Evolutionary conservation across 2,888 invertebrate genomes (phyloP), one percentile per base, ranked within the genome.

Genomic region (Pharmacophagus antenor): DNA sequence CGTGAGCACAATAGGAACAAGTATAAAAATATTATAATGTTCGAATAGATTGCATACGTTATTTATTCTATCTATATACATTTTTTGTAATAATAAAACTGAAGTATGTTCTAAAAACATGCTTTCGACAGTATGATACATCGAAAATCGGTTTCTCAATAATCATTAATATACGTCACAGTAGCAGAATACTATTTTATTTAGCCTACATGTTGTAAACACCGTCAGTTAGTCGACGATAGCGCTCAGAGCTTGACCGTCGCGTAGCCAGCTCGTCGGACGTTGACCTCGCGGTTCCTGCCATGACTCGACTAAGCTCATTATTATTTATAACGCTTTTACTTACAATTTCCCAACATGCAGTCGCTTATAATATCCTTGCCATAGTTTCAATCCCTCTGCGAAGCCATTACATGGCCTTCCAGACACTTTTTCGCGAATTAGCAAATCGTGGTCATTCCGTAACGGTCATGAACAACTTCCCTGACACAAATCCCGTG

Each of bases 381-480:
- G 82, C 71, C 6, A 76, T 94, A 8, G 92, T 94, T 66, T 92
- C 92, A 0, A 83, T 93, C 66, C 88, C 91, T 0, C 91, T 93
- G 0, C 90, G 89, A 61, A 94, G 94, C 63, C 95, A 95, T 72
- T 94, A 93, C 66, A 90, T 92, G 70, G 92, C 94, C 0, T 93
- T 93, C 65, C 82, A 91, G 62, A 88, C 91, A 0, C 76, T 94
- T 12, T 78, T 94, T 42, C 87, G 85, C 12, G 92, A 91, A 62
- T 72, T 95, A 49, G 92, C 92, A 0, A 70, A 72, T 17, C 85
- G 89, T 10, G 94, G 94, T 0, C 94, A 95, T 66, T 82, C 92
- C 7, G 78, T 95, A 0, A 94, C 94, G 0, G 93, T 94, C 10
- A 82, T 94, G 7, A 93, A 93, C 12, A 91, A 92, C 70, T 94